Evolutionary conservation across 2,888 invertebrate species (phyloP).

Genomic region (Eupsilia transversa): DNA sequence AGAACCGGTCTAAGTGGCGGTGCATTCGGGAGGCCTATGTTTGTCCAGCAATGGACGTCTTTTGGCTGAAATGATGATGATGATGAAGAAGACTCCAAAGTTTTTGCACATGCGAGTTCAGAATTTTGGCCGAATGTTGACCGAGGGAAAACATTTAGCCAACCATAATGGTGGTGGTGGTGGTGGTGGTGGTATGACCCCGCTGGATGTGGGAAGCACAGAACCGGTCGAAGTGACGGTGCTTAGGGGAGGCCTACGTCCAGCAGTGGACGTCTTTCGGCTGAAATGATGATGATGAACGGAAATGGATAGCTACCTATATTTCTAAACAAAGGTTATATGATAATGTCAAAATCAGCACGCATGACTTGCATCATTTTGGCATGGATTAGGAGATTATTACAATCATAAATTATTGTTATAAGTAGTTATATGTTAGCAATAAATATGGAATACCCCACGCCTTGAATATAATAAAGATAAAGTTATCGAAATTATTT

Average conservation of each 20-base stretch:
- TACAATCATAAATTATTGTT: neutral
- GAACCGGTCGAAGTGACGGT: no score
- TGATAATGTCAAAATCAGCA: neutral
- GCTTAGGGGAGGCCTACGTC: no score
- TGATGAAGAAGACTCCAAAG: neutral
- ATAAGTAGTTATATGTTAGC: neutral
- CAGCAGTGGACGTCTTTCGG: no score
- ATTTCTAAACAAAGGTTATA: neutral
- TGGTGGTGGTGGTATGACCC: neutral
- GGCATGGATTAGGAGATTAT: neutral
- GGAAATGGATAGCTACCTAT: neutral
- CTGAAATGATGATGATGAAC: no score
- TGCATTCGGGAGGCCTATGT: no score
- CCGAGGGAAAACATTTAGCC: neutral
- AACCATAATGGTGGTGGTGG: neutral
- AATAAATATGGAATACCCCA: constrained; percentile 2
- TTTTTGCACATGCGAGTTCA: neutral
- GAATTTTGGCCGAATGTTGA: neutral
- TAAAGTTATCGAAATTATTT: constrained; percentile 7
- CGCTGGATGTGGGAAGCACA: no score
- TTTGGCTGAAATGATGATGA: no score
- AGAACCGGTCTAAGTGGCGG: no score
- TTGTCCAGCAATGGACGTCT: no score
- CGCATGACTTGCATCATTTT: neutral
- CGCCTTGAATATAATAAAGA: constrained; percentile 1